These are phyloP conservation scores for Achlya flavicornis DNA, from an alignment of 2,888 invertebrate species.

Conservation along the genomic window DNA sequence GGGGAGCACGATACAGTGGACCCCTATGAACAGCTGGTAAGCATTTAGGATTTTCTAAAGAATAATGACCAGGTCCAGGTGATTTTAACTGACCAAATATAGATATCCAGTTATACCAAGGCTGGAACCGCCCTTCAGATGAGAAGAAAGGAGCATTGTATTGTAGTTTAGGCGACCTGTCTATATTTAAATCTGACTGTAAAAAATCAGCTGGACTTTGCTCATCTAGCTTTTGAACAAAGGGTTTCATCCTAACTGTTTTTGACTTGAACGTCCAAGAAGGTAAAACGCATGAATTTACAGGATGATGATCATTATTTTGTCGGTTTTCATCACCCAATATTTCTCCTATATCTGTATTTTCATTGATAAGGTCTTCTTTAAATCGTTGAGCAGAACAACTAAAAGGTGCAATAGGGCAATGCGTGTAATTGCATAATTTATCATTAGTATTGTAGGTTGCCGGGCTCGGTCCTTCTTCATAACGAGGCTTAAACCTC, in stretches of 20 bases:
- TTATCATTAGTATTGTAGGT: constrained; percentile 46
- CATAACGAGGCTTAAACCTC: constrained; percentile 53
- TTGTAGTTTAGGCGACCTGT: constrained; percentile 44
- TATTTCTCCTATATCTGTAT: constrained; percentile 32
- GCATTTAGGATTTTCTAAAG: constrained; percentile 50
- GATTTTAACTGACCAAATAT: constrained; percentile 49
- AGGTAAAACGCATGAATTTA: constrained; percentile 22
- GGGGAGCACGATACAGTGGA: constrained; percentile 52
- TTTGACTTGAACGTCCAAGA: constrained; percentile 69
- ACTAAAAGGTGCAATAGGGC: constrained; percentile 59
- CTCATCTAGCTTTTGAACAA: constrained; percentile 46
- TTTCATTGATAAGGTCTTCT: constrained; percentile 33
- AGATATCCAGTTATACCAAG: constrained; percentile 67
- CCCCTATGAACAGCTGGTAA: constrained; percentile 58
- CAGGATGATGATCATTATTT: constrained; percentile 11
- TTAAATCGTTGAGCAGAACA: constrained; percentile 58
- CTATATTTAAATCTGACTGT: constrained; percentile 23
- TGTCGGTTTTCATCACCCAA: constrained; percentile 21
- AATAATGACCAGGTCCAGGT: constrained; percentile 65
- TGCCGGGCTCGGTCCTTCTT: constrained; percentile 65
- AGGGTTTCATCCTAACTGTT: constrained; percentile 58
- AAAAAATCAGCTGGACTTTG: constrained; percentile 58
- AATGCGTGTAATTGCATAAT: constrained; percentile 44
- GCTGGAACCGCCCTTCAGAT: constrained; percentile 64
- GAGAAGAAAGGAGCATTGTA: constrained; percentile 59